A percentile compares a stretch with the other conserved stretches of the same genome.
Conservation (phyloP, 23 tunicate species). For the Halocynthia roretzi region DNA sequence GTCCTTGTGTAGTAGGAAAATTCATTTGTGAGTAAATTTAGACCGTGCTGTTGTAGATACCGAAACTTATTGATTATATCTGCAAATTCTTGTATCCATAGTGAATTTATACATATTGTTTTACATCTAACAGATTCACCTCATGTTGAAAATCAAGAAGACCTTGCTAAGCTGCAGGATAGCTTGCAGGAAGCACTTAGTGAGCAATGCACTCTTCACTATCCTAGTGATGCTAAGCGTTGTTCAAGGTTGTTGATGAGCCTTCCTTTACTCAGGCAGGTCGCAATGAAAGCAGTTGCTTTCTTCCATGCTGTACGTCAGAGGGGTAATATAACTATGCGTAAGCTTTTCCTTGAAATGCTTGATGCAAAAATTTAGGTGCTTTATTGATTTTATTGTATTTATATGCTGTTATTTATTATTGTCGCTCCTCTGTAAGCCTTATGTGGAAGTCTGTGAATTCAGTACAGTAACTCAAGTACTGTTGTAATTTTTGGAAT, state of each 20-base stretch:
- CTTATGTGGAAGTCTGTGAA: too few relatives aligned
- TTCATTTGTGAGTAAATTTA: too few relatives aligned
- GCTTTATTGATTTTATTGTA: background rate
- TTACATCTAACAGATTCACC: conserved; percentile 39
- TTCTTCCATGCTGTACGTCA: conserved; percentile 71
- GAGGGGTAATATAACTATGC: conserved; percentile 57
- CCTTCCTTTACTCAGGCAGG: conserved; percentile 62
- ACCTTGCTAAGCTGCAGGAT: conserved; percentile 41
- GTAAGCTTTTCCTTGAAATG: conserved; percentile 86
- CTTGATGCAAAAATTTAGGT: conserved; percentile 74
- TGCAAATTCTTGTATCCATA: too few relatives aligned
- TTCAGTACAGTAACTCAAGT: too few relatives aligned
- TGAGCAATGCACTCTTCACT: conserved; percentile 13
- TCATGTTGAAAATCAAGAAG: conserved; percentile 49
- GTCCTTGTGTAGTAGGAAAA: too few relatives aligned
- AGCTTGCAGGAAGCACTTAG: conserved; percentile 53
- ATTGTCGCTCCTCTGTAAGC: too few relatives aligned
- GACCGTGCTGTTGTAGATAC: too few relatives aligned
- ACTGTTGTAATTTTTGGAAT: too few relatives aligned
- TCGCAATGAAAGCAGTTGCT: conserved; percentile 57
- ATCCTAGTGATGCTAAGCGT: conserved; percentile 33
- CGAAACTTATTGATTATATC: too few relatives aligned
- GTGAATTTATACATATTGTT: too few relatives aligned
- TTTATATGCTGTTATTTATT: too few relatives aligned
- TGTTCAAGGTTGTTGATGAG: conserved; percentile 64